Evolutionary conservation across 2,888 invertebrate genomes (phyloP).

Genomic region (Odontocolon sp.): DNA sequence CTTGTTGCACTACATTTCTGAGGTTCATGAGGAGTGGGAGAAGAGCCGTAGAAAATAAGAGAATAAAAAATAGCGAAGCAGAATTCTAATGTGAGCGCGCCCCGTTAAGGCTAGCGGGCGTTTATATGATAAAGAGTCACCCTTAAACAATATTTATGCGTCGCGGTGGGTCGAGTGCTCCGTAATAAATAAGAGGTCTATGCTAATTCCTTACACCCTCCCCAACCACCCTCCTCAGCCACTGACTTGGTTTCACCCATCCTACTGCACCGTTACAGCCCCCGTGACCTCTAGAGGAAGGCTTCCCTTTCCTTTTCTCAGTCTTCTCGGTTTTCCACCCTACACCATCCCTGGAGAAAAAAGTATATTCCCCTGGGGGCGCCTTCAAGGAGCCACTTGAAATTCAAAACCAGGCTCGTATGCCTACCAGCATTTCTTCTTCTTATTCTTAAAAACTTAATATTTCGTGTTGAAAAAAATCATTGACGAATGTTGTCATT

Average conservation of each 20-base stretch:
- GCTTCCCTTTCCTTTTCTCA: slow-evolving; percentile 27
- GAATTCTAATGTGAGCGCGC: slow-evolving; percentile 71
- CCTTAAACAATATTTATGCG: slow-evolving; percentile 76
- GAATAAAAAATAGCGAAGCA: slow-evolving; percentile 45
- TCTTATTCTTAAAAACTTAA: slow-evolving; percentile 29
- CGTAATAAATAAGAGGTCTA: slow-evolving; percentile 72
- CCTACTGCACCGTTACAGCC: slow-evolving; percentile 34
- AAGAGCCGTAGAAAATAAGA: slow-evolving; percentile 7
- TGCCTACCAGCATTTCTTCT: slow-evolving; percentile 10
- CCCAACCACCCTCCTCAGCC: no score
- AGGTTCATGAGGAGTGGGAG: neutral
- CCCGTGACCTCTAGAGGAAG: slow-evolving; percentile 46
- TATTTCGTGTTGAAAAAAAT: slow-evolving; percentile 27
- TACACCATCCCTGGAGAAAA: slow-evolving; percentile 50
- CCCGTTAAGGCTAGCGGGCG: slow-evolving; percentile 66
- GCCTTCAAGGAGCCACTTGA: slow-evolving; percentile 54
- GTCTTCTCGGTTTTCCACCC: slow-evolving; percentile 56
- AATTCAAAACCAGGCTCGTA: slow-evolving; percentile 53
- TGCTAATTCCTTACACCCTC: slow-evolving; percentile 65
- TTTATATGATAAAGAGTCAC: slow-evolving; percentile 76
- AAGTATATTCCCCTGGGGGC: slow-evolving; percentile 51
- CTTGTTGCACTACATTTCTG: slow-evolving; percentile 67
- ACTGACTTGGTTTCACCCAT: slow-evolving; percentile 36
- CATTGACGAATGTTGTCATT: slow-evolving; percentile 27
- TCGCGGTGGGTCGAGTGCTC: slow-evolving; percentile 63